A percentile compares a stretch with the other conserved stretches of the same genome.
Evolutionary conservation across 2,113 vertebrate genomes (phyloP).

Genomic region (Anoplopoma fimbria): DNA sequence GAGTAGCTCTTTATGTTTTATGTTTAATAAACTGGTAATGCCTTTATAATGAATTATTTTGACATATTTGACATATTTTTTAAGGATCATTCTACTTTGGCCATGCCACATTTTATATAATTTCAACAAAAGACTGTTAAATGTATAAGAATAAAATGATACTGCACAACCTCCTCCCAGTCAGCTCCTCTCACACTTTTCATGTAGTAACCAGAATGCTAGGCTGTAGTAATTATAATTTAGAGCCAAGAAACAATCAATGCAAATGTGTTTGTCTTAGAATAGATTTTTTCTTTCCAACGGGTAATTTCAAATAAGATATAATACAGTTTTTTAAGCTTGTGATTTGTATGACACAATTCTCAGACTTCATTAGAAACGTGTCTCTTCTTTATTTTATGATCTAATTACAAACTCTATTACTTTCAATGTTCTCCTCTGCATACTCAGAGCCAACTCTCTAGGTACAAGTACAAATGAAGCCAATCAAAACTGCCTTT

Average conservation of each 20-base stretch:
- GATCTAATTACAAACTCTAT: constrained; percentile 21
- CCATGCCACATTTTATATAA: not conserved
- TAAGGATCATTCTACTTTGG: not conserved
- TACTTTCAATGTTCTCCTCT: constrained; percentile 10
- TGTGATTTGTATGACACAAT: not conserved
- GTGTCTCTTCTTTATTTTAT: constrained; percentile 5
- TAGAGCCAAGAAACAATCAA: not conserved
- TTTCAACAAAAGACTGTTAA: not conserved
- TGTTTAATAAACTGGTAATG: not conserved
- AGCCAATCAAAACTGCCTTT: constrained; percentile 14
- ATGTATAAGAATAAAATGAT: not conserved
- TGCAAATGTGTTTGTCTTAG: not conserved
- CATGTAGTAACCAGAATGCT: not conserved
- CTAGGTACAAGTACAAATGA: not conserved
- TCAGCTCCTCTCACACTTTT: not conserved
- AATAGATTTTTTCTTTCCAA: not conserved
- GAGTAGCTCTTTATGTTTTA: not conserved
- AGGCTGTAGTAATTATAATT: not conserved
- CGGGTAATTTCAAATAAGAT: not conserved
- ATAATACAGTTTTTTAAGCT: not conserved
- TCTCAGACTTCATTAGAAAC: constrained; percentile 2
- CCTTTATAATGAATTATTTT: not conserved
- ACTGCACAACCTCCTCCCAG: not conserved
- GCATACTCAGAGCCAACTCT: not conserved
- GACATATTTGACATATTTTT: not conserved